A percentile compares a stretch with the other conserved stretches of the same genome.
These are phyloP conservation scores for Synodontis membranacea DNA, from an alignment of 2,113 vertebrate species.

Conservation along the genomic window DNA sequence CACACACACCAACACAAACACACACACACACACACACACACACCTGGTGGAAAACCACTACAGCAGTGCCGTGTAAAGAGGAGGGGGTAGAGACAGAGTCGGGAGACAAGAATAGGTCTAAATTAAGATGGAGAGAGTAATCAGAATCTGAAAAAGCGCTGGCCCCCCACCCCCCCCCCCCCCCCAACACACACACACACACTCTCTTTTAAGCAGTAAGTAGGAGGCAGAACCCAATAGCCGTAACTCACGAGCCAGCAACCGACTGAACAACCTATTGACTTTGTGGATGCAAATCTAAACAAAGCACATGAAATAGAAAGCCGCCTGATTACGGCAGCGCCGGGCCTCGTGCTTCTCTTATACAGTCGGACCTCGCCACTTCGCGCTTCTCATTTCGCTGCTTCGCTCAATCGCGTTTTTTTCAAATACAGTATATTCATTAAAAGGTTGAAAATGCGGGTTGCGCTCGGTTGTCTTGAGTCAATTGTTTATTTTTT, in stretches of 20 bases:
- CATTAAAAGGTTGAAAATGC: no score
- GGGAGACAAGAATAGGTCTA: neutral
- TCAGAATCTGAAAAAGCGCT: neutral
- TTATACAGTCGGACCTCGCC: no score
- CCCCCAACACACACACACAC: constrained; percentile 4
- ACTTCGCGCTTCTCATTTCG: no score
- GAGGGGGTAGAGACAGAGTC: constrained; percentile 5
- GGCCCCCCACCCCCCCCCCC: no score
- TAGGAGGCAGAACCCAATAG: neutral
- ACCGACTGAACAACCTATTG: neutral
- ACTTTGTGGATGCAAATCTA: constrained; percentile 29
- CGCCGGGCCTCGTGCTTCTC: constrained; percentile 39
- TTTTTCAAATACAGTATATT: no score
- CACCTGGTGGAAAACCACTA: constrained; percentile 42
- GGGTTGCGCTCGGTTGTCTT: no score
- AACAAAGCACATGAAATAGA: neutral
- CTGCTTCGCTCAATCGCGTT: no score
- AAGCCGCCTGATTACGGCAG: constrained; percentile 42
- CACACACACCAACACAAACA: constrained; percentile 47
- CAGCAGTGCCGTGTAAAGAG: constrained; percentile 54
- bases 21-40: constrained; percentile 47
- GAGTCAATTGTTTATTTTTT: no score
- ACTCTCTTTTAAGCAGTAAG: constrained; percentile 13
- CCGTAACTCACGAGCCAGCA: neutral
- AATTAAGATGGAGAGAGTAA: constrained; percentile 23